A percentile compares a stretch with the other conserved stretches of the same genome.
phyloP scores from a whole-genome alignment of 2,113 vertebrate species.

The Ramphastos sulfuratus region DNA sequence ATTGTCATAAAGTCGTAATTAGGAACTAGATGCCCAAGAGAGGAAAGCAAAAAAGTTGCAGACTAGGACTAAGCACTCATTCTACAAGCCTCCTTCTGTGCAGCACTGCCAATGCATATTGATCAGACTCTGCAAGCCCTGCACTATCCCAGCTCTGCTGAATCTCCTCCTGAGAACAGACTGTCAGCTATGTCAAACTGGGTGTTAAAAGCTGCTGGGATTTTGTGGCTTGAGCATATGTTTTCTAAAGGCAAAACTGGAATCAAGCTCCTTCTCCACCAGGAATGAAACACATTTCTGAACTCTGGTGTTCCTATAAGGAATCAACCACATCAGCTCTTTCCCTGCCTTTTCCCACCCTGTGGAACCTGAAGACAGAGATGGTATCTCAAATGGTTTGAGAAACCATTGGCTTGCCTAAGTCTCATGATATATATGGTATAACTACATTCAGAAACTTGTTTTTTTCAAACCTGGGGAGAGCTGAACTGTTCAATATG shows the following conservation, averaged over 20 bases:
- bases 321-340: neutral
- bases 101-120: conserved; percentile 35
- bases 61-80: neutral
- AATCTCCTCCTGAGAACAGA: conserved; percentile 40
- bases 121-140: conserved; percentile 25
- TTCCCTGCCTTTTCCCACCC: neutral
- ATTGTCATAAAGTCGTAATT: neutral
- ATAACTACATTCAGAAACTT: neutral
- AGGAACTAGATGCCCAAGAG: neutral
- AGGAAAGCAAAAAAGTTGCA: conserved; percentile 11
- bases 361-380: neutral
- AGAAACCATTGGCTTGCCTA: neutral
- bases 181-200: conserved; percentile 37
- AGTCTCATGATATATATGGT: neutral
- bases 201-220: conserved; percentile 50
- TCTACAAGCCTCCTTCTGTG: neutral
- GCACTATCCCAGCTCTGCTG: conserved; percentile 25
- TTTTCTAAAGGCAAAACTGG: conserved; percentile 25
- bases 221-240: conserved; percentile 16
- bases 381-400: neutral
- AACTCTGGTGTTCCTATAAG: neutral
- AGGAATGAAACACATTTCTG: neutral
- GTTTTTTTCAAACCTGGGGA: neutral
- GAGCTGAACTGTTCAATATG: neutral
- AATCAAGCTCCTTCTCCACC: neutral